These are phyloP conservation scores for Nesidiocoris tenuis DNA, from an alignment of 2,888 invertebrate genomes.

Conservation along the genomic window DNA sequence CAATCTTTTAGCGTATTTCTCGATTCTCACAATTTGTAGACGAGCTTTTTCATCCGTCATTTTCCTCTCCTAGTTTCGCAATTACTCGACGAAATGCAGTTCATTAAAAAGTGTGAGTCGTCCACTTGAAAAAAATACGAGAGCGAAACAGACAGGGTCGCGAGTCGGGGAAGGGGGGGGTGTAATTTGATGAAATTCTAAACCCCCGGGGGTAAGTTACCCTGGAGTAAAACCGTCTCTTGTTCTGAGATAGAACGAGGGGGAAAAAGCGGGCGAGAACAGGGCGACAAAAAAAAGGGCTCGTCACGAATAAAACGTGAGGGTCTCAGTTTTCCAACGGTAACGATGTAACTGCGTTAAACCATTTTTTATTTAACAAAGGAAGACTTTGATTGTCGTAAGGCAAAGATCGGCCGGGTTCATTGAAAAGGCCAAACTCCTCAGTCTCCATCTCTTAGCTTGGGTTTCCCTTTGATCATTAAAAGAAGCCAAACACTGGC, in stretches of 20 bases:
- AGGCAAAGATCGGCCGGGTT: slow-evolving; percentile 6
- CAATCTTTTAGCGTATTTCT: background rate
- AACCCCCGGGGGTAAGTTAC: background rate
- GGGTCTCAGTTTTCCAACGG: background rate
- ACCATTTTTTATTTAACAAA: background rate
- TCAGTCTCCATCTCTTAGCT: background rate
- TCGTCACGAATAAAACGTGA: background rate
- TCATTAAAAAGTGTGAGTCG: background rate
- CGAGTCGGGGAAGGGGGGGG: background rate
- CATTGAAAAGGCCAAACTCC: background rate
- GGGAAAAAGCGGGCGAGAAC: background rate
- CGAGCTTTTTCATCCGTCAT: background rate
- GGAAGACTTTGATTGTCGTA: slow-evolving; percentile 5
- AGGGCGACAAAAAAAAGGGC: background rate
- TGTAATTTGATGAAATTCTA: background rate
- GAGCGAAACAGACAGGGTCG: too few relatives aligned
- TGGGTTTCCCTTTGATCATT: slow-evolving; percentile 7
- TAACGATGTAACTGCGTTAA: background rate
- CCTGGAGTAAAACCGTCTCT: background rate
- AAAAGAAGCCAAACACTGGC: slow-evolving; percentile 6
- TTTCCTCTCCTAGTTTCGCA: background rate
- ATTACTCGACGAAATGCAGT: background rate
- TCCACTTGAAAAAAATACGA: background rate
- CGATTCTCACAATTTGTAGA: background rate
- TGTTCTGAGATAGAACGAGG: background rate